Evolutionary conservation across 1,140 invertebrate species (phyloP), one percentile per base, ranked within the genome.

Genomic region (Rhopalosiphum maidis): DNA sequence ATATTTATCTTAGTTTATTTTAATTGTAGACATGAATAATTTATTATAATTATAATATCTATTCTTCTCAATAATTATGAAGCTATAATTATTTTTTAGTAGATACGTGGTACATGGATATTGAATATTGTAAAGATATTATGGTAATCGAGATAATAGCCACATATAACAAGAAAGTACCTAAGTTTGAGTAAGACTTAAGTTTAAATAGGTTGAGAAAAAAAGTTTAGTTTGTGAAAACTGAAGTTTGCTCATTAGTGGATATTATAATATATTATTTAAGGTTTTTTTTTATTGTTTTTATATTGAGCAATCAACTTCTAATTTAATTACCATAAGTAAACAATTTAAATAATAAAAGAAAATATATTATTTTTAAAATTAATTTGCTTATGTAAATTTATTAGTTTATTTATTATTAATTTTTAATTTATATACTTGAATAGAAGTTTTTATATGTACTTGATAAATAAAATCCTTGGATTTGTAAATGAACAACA

Each of bases 381-480:
- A 51, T 51, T 35, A 15, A 23, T 43, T 43, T n/a, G 3, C 4
- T n/a, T n/a, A 35, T 77, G 60, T 6, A 77, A 18, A 77, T 86
- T 46, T n/a, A 30, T 85, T 85, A 86, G 41, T 86, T 46, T 46
- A 30, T 46, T 86, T 23, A 30, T 82, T 82, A 82, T 68, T 43
- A 85, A 43, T 41, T 85, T 43, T 43, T 86, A 60, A 6, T 35
- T 35, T 82, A 82, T 18, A 21, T 77, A 77, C 25, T 43, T 46
- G 1, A 46, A 43, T 46, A 43, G 9, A 46, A 46, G 15, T 30
- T 46, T 46, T 15, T 15, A 86, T 46, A 30, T 51, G 21, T 93
- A 93, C 91, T 86, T 93, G 25, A 93, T 35, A 55, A 93, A 93
- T 85, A 93, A 41, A 55, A 93, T 93, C 25, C 37, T 46, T 86